Percentiles rank a stretch among this genome's conserved stretches.
Evolutionary conservation across 2,113 vertebrate species (phyloP).

Genomic region (Cervus canadensis): DNA sequence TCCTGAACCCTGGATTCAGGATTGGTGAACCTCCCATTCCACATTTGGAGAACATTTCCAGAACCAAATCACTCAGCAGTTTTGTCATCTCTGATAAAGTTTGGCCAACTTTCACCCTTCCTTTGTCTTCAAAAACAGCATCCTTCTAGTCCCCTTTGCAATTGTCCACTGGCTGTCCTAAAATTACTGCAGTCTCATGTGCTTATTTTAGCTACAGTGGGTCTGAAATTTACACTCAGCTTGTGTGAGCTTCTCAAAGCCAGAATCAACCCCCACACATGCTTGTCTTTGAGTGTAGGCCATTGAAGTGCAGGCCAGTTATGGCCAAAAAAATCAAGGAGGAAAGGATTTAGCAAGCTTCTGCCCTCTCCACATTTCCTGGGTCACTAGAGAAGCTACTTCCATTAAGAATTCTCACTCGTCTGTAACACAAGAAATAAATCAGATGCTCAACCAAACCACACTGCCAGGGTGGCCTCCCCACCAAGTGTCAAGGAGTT

Average conservation of each 20-base stretch:
- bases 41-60: not conserved
- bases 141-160: conserved; percentile 2
- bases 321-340: not conserved
- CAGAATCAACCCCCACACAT: not conserved
- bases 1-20: not conserved
- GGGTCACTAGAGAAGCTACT: conserved; percentile 63
- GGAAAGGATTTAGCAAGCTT: conserved; percentile 46
- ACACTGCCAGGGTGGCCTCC: conserved; percentile 3
- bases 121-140: conserved; percentile 45
- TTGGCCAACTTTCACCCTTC: conserved; percentile 33
- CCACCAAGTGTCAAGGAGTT: not conserved
- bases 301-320: not conserved
- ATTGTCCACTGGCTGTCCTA: conserved; percentile 35
- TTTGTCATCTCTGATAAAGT: conserved; percentile 25
- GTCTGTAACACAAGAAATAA: conserved; percentile 63
- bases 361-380: conserved; percentile 41
- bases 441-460: conserved; percentile 49
- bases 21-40: not conserved
- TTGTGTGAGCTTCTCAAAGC: conserved; percentile 7
- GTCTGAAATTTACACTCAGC: conserved; percentile 26
- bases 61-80: not conserved
- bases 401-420: conserved; percentile 61
- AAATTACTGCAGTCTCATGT: conserved; percentile 34
- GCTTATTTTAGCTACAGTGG: conserved; percentile 56
- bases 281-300: not conserved